Percentiles rank a stretch among this genome's conserved stretches.
Evolutionary conservation across 2,888 invertebrate species (phyloP).

Genomic region (Hypselothyrea guttata): DNA sequence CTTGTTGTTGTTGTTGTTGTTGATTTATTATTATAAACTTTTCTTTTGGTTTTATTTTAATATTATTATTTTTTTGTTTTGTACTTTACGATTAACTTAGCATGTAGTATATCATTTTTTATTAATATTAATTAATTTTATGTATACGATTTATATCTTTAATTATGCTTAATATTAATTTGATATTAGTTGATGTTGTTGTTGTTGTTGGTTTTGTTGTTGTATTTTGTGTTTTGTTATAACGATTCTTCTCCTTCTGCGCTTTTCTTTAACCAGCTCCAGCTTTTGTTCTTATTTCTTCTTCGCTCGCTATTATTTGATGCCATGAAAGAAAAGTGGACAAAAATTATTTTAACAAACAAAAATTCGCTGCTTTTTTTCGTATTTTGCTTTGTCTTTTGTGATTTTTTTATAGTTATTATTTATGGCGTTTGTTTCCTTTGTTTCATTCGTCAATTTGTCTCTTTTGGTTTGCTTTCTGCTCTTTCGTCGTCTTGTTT

Average conservation of each 20-base stretch:
- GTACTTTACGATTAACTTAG: constrained; percentile 72
- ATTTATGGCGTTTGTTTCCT: constrained; percentile 19
- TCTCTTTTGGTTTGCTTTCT: constrained; percentile 39
- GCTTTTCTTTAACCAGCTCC: constrained; percentile 58
- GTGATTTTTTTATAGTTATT: constrained; percentile 1
- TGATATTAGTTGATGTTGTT: constrained; percentile 73
- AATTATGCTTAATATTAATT: constrained; percentile 68
- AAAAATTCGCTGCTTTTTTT: constrained; percentile 2
- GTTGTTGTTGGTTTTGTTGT: constrained; percentile 52
- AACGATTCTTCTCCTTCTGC: constrained; percentile 50
- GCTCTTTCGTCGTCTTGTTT: constrained; percentile 25
- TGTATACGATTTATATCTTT: constrained; percentile 42
- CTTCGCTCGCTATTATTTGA: constrained; percentile 54
- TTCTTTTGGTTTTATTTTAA: constrained; percentile 42
- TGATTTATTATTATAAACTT: constrained; percentile 31
- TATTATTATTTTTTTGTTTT: constrained; percentile 46
- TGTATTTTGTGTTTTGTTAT: constrained; percentile 53
- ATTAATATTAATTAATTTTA: constrained; percentile 62
- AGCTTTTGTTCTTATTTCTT: constrained; percentile 61
- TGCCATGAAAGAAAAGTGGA: constrained; percentile 36
- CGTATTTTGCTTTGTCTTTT: constrained; percentile 4
- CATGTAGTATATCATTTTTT: constrained; percentile 63
- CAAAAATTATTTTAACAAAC: constrained; percentile 47
- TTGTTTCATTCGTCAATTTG: constrained; percentile 33
- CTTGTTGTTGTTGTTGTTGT: constrained; percentile 26